Evolutionary conservation across 2,797 vertebrate genomes (phyloP).

Genomic region (Limnodromus scolopaceus): DNA sequence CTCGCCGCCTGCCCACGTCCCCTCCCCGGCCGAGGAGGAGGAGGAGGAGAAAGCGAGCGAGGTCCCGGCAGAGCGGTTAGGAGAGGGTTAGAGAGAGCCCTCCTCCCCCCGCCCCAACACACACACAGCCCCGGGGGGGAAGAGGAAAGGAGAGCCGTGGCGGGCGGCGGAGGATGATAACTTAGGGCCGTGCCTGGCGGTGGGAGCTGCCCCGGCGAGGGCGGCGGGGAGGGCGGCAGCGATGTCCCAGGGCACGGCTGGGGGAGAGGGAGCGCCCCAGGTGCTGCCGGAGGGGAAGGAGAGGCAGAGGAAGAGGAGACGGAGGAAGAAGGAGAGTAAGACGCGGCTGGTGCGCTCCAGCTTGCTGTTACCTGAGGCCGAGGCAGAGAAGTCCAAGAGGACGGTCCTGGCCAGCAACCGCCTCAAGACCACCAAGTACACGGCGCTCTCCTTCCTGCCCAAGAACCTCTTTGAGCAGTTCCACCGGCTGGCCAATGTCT

Average conservation of each 20-base stretch:
- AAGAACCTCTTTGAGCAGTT: slow-evolving; percentile 99
- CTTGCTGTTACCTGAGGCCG: slow-evolving; percentile 74
- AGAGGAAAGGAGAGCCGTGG: slow-evolving; percentile 20
- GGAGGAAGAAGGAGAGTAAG: slow-evolving; percentile 81
- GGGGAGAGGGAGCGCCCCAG: neutral
- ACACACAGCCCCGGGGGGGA: neutral
- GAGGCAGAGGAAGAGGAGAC: slow-evolving; percentile 79
- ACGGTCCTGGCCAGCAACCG: slow-evolving; percentile 83
- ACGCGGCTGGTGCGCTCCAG: slow-evolving; percentile 87
- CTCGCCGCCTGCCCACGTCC: slow-evolving; percentile 7
- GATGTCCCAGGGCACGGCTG: slow-evolving; percentile 37
- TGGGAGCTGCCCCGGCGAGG: slow-evolving; percentile 22
- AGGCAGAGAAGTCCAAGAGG: slow-evolving; percentile 72
- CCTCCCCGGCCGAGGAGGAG: neutral
- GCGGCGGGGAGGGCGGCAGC: neutral
- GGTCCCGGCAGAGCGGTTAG: slow-evolving; percentile 12
- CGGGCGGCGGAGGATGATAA: slow-evolving; percentile 43
- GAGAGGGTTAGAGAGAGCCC: neutral
- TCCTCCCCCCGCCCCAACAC: neutral
- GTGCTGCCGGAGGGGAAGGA: slow-evolving; percentile 60
- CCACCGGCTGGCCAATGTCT: slow-evolving; percentile 95
- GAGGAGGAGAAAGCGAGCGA: slow-evolving; percentile 17
- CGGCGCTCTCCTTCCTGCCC: slow-evolving; percentile 92
- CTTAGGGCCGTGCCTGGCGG: slow-evolving; percentile 40
- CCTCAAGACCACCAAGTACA: slow-evolving; percentile 97